phyloP scores from a whole-genome alignment of 1,140 invertebrate species.

The Anoplophora glabripennis region DNA sequence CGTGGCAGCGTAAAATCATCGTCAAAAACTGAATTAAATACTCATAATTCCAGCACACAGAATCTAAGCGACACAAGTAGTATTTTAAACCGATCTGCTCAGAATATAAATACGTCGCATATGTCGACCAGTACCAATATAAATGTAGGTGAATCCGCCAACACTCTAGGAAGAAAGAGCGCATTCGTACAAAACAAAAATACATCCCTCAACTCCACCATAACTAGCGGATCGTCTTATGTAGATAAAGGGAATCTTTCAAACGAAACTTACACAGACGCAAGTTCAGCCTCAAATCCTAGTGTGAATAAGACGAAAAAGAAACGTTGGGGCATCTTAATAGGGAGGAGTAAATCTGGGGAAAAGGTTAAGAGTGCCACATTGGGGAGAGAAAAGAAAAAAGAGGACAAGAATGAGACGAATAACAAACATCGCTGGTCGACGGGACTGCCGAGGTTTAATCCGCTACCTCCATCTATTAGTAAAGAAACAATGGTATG shows the following conservation, averaged over 20 bases:
- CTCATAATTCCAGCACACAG: constrained; percentile 16
- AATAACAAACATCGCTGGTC: constrained; percentile 62
- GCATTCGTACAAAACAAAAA: no score
- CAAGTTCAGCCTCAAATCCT: constrained; percentile 33
- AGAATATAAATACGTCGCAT: constrained; percentile 23
- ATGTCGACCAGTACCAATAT: background rate
- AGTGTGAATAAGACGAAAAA: constrained; percentile 58
- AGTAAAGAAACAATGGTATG: constrained; percentile 74
- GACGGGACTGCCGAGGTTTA: constrained; percentile 61
- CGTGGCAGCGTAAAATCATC: constrained; percentile 24
- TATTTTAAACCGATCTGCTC: no score
- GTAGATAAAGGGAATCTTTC: no score
- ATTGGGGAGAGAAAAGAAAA: constrained; percentile 58
- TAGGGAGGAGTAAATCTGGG: constrained; percentile 55
- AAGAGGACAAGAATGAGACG: constrained; percentile 50
- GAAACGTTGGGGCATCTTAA: constrained; percentile 60
- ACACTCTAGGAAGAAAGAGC: no score
- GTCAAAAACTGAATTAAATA: constrained; percentile 32
- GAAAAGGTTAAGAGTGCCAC: constrained; percentile 61
- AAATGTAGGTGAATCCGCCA: no score
- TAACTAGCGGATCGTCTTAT: constrained; percentile 11
- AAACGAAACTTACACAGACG: constrained; percentile 32
- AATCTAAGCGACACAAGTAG: constrained; percentile 23
- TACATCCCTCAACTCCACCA: no score
- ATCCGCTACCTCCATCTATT: constrained; percentile 66